These are phyloP conservation scores for Lycocorax pyrrhopterus DNA, from an alignment of 2,113 vertebrate genomes.

Conservation along the genomic window DNA sequence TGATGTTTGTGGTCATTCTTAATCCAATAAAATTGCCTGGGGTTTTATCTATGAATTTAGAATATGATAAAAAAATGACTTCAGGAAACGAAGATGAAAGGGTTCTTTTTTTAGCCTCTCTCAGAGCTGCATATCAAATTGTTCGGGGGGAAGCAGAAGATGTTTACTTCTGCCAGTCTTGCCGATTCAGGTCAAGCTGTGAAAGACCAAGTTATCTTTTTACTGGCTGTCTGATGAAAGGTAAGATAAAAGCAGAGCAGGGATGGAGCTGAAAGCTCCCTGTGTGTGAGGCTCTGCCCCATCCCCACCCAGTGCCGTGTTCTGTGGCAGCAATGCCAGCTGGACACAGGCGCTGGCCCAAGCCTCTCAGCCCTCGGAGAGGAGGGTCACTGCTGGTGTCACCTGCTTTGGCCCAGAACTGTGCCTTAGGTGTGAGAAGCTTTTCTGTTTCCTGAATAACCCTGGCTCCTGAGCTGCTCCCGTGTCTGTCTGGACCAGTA, in stretches of 20 bases:
- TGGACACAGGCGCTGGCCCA: rapidly evolving
- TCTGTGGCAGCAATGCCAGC: rapidly evolving
- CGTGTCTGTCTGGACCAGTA: rapidly evolving
- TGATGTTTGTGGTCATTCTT: conserved; percentile 46
- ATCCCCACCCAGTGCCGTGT: rapidly evolving
- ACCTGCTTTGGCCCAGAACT: background rate
- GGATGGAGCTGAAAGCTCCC: background rate
- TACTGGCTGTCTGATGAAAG: background rate
- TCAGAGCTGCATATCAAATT: conserved; percentile 31
- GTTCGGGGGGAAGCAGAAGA: background rate
- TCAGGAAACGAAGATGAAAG: conserved; percentile 40
- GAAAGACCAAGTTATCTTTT: background rate
- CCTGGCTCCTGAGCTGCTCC: background rate
- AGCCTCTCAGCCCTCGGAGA: rapidly evolving
- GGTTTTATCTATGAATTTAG: conserved; percentile 35
- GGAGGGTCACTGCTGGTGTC: rapidly evolving
- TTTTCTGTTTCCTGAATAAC: rapidly evolving
- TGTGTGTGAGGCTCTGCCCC: rapidly evolving
- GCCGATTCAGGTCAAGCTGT: conserved; percentile 31
- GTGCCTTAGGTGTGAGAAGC: rapidly evolving
- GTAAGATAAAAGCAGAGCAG: background rate
- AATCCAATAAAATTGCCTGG: conserved; percentile 8
- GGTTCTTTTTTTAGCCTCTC: conserved; percentile 25
- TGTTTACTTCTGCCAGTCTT: conserved; percentile 20
- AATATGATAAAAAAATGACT: background rate